phyloP scores from a whole-genome alignment of 2,797 vertebrate species.

The Gymnothorax javanicus region DNA sequence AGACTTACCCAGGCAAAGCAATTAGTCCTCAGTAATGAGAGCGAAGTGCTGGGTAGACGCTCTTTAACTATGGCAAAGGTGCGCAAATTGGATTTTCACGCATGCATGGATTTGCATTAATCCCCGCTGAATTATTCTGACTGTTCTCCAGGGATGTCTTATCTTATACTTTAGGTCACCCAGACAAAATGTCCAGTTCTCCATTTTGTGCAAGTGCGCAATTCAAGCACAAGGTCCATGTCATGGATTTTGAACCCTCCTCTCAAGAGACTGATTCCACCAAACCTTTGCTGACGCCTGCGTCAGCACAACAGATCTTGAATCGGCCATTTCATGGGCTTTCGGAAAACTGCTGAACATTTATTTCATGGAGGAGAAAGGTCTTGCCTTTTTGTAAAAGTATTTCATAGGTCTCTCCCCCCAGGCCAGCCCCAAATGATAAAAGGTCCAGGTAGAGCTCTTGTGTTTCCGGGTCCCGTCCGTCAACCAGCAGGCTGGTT shows the following conservation, averaged over 20 bases:
- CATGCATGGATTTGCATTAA: not conserved
- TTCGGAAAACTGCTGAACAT: not conserved
- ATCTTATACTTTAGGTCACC: not conserved
- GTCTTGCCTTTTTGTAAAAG: not conserved
- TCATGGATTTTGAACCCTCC: not conserved
- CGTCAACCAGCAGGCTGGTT: constrained; percentile 17
- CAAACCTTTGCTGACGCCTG: not conserved
- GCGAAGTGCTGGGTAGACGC: not conserved
- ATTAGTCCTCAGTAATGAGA: not conserved
- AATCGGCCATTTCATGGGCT: not conserved
- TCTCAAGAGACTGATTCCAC: not conserved
- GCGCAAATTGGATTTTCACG: not conserved
- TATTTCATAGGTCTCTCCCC: not conserved
- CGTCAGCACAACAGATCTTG: not conserved
- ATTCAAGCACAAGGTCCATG: not conserved
- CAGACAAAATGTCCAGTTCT: not conserved
- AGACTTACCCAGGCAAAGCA: not conserved
- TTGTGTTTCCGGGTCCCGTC: not conserved
- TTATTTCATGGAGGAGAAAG: not conserved
- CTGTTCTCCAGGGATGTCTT: not conserved
- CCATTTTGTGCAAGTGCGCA: not conserved
- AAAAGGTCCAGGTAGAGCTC: not conserved
- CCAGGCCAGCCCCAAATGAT: not conserved
- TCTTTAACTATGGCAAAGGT: constrained; percentile 4
- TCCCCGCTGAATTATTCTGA: not conserved